Base-by-base conservation (phyloP, 2,888 invertebrate genomes). In the Petrophora chlorosata region DNA sequence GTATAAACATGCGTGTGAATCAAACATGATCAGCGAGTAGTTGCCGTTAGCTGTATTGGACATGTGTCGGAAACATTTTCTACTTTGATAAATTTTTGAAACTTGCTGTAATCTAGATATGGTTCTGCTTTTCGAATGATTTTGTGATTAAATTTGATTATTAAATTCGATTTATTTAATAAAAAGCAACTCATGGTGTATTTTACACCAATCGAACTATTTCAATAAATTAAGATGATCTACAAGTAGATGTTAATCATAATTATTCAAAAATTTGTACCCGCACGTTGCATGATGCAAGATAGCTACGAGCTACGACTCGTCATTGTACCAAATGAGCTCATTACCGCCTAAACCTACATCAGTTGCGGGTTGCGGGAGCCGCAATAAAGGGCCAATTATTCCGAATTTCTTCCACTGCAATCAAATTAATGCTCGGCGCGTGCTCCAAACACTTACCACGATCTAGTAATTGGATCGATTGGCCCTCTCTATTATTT, bases 351-450 rank as follows among this genome's bases (percentile, higher is more conserved):
- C 29, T 53, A 48, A 53, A 51, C 54, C 54, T 54, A 52, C 54
- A 48, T 53, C 54, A 40, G 41, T 23, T 51, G 43, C 34, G 52
- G 55, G 41, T 23, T 51, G 43, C 34, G 52, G 55, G 36, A 57
- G 57, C 61, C 17, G 60, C 70, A 79, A 77, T 74, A 67, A 76
- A 73, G 57, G 66, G 65, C 74, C 78, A 82, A 85, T 83, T 82
- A 83, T 81, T 76, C 74, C 57, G 56, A 76, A 79, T 82, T 85
- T 82, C 82, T 76, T 77, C 64, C 56, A 61, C 69, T 64, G 69
- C 75, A 64, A 80, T 81, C 77, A 81, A 82, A 82, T 80, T 80
- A 79, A 85, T 83, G 76, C 71, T 45, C 46, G 65, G 65, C 77
- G 69, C 81, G 81, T 78, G 74, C 72, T 60, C 59, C 63, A 60